Evolutionary conservation across 2,113 vertebrate genomes (phyloP), one percentile per base, ranked within the genome.

Genomic region (Crotophaga sulcirostris): DNA sequence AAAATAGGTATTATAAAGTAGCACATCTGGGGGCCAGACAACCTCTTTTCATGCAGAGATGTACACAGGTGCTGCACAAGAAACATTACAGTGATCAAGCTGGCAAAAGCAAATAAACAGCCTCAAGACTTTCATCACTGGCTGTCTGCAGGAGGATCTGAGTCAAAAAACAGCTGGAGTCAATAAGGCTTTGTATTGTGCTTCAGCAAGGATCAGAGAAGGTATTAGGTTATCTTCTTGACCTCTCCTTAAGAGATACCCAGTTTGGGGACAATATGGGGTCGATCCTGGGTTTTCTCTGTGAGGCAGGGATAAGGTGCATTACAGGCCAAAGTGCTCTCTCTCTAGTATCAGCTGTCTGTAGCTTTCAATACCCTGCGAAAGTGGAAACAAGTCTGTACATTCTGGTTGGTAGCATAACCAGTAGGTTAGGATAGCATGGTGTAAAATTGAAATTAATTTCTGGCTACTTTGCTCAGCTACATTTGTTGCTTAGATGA

Each of bases 231-330:
- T 13, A 69, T 23, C 7, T 29, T 67, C 25, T 56, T 67, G 18
- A 34, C 34, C 4, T 70, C 1, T 26, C 45, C 28, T 31, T 29
- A 47, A 20, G 15, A 52, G 51, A 33, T 69, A 20, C 20, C 5
- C 15, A 47, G 2, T 66, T 79, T 87, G 4, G 52, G 47, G 33
- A 26, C 5, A 45, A 40, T 29, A 40, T 4, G 11, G 17, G 12
- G 17, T 4, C 4, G 66, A 20, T 33, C 1, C 40, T 72, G 62
- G 10, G 3, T 44, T 87, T 94, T 47, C 31, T 44, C 7, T 60
- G n/a, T 0, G 2, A 47, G 28, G 3, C 26, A 45, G 20, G 7
- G 15, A 3, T 62, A 20, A 82, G n/a, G 40, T 79, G 1, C 9
- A 38, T 3, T 23, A 8, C 18, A 63, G 2, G 5, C 20, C 29